These are phyloP conservation scores for Pangasianodon gigas DNA, from an alignment of 2,113 vertebrate species.

Conservation along the genomic window DNA sequence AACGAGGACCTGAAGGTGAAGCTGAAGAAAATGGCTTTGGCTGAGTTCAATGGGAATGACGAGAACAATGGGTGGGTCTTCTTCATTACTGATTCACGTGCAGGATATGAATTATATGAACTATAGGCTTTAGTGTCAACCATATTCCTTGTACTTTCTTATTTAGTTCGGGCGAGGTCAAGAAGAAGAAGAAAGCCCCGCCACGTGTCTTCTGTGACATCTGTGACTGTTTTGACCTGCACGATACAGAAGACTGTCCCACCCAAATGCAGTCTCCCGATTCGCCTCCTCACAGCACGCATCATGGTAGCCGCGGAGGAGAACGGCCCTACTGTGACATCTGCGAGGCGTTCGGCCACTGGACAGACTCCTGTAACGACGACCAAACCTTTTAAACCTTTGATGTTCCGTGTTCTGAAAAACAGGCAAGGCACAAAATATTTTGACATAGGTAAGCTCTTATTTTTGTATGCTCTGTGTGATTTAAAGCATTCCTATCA, in stretches of 20 bases:
- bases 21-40: conserved; percentile 87
- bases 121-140: background rate
- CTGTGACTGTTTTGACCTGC: conserved; percentile 95
- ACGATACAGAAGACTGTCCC: conserved; percentile 95
- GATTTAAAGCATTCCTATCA: conserved; percentile 56
- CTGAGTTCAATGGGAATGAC: conserved; percentile 87
- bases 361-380: conserved; percentile 88
- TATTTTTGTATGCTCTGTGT: conserved; percentile 70
- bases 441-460: conserved; percentile 56
- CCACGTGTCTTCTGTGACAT: conserved; percentile 96
- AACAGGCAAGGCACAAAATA: conserved; percentile 50
- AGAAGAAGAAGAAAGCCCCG: conserved; percentile 81
- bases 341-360: conserved; percentile 93
- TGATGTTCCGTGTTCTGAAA: conserved; percentile 15
- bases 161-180: conserved; percentile 53
- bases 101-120: background rate
- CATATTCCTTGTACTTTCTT: background rate
- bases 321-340: conserved; percentile 93
- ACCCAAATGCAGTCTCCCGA: conserved; percentile 89
- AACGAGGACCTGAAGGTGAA: conserved; percentile 91
- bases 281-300: conserved; percentile 84
- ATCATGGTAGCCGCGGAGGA: conserved; percentile 82
- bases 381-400: conserved; percentile 88
- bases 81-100: background rate
- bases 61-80: conserved; percentile 80